These are phyloP conservation scores for Amphibalanus amphitrite DNA, from an alignment of 1,140 invertebrate genomes.

Conservation along the genomic window DNA sequence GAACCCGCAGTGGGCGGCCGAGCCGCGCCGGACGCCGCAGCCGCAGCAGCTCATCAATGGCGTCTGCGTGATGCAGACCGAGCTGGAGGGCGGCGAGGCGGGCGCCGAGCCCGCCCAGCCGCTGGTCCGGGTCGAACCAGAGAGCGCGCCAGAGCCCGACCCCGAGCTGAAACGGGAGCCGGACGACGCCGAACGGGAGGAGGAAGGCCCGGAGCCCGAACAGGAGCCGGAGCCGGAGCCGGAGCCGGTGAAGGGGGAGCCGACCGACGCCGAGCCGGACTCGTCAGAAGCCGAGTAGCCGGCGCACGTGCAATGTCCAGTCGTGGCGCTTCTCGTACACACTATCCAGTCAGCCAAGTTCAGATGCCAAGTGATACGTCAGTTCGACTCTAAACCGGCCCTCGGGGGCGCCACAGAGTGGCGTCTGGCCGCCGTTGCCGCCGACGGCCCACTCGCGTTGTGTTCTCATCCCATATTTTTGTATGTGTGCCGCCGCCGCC, in stretches of 20 bases:
- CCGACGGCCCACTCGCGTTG: neutral
- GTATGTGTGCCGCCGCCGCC: neutral
- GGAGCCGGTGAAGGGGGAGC: slow-evolving; percentile 2
- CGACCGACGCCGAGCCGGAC: neutral
- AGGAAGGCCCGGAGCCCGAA: slow-evolving; percentile 5
- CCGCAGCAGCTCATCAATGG: slow-evolving; percentile 72
- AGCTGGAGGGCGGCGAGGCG: slow-evolving; percentile 16
- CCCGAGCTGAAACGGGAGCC: slow-evolving; percentile 9
- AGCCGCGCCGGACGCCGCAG: slow-evolving; percentile 16
- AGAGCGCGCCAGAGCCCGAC: slow-evolving; percentile 15
- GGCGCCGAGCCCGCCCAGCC: slow-evolving; percentile 13
- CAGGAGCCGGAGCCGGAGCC: slow-evolving; percentile 9
- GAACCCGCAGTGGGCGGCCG: slow-evolving; percentile 67
- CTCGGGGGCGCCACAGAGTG: neutral
- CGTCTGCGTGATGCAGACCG: slow-evolving; percentile 64
- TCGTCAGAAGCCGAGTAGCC: neutral
- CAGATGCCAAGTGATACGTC: neutral
- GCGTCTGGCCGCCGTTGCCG: too few species aligned
- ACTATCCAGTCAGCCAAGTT: slow-evolving; percentile 1
- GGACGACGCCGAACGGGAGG: slow-evolving; percentile 8
- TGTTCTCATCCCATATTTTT: slow-evolving; percentile 2
- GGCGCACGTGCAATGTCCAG: neutral
- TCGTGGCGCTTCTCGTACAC: neutral
- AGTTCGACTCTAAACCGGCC: neutral
- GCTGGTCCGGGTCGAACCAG: slow-evolving; percentile 15